These are phyloP conservation scores for Arrhamphus sclerolepis DNA, from an alignment of 2,797 vertebrate genomes.

Conservation along the genomic window DNA sequence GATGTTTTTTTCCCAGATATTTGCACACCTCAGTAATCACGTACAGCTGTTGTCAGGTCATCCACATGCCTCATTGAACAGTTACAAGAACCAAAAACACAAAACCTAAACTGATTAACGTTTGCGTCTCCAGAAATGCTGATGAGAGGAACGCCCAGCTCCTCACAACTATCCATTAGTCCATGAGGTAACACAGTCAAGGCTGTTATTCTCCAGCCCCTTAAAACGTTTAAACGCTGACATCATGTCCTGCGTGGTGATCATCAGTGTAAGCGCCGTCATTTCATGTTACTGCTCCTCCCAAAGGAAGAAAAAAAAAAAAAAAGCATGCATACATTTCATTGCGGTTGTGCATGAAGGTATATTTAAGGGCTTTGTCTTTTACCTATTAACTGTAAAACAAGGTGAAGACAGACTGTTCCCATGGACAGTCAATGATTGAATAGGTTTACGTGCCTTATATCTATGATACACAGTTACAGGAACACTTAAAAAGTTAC, in stretches of 20 bases:
- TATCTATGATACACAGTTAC: background rate
- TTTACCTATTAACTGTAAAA: conserved; percentile 40
- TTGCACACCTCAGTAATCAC: no score
- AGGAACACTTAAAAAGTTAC: background rate
- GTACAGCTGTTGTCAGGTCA: no score
- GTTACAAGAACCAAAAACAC: no score
- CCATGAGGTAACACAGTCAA: conserved; percentile 6
- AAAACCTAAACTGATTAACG: background rate
- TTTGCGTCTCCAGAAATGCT: conserved; percentile 14
- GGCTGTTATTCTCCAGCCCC: conserved; percentile 7
- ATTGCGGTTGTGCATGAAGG: background rate
- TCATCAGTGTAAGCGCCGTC: background rate
- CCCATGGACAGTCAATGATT: conserved; percentile 34
- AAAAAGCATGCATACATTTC: background rate
- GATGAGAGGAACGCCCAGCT: background rate
- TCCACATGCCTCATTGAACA: no score
- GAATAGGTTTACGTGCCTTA: conserved; percentile 1
- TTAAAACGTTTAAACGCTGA: conserved; percentile 10
- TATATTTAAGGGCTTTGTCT: background rate
- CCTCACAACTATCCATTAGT: conserved; percentile 27
- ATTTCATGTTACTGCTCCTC: no score
- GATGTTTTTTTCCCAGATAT: no score
- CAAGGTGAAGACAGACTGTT: background rate
- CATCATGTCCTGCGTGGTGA: conserved; percentile 1
- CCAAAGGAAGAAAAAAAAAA: background rate